phyloP scores from a whole-genome alignment of 2,113 vertebrate genomes.

The Phoenicopterus ruber region DNA sequence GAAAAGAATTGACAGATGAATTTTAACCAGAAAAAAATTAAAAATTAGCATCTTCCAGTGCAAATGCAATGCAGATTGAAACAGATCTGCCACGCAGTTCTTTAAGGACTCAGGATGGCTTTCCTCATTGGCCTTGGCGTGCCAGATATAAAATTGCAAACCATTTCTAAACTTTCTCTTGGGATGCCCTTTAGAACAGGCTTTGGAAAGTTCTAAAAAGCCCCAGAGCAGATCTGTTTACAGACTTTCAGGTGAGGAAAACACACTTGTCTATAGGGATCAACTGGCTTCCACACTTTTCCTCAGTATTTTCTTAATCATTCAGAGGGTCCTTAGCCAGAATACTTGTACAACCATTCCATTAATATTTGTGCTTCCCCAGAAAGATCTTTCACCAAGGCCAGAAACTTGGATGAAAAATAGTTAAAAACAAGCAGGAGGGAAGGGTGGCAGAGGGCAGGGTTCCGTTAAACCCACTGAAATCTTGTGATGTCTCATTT shows the following conservation, averaged over 20 bases:
- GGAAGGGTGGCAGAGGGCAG: background rate
- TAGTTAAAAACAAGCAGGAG: background rate
- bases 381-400: background rate
- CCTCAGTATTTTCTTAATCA: background rate
- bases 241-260: background rate
- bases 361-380: background rate
- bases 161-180: background rate
- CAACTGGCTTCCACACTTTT: background rate
- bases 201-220: background rate
- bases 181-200: background rate
- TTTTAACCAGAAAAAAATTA: too few relatives aligned
- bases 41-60: background rate
- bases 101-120: background rate
- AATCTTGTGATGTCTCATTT: background rate
- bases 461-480: background rate
- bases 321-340: background rate
- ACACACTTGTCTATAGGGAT: background rate
- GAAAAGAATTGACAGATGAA: rapidly evolving
- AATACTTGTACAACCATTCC: background rate
- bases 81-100: background rate
- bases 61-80: background rate
- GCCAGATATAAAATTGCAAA: background rate
- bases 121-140: background rate
- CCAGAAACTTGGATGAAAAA: background rate
- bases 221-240: background rate